Evolutionary conservation across 2,113 vertebrate species (phyloP), one percentile per base, ranked within the genome.

Genomic region (Heterocephalus glaber): DNA sequence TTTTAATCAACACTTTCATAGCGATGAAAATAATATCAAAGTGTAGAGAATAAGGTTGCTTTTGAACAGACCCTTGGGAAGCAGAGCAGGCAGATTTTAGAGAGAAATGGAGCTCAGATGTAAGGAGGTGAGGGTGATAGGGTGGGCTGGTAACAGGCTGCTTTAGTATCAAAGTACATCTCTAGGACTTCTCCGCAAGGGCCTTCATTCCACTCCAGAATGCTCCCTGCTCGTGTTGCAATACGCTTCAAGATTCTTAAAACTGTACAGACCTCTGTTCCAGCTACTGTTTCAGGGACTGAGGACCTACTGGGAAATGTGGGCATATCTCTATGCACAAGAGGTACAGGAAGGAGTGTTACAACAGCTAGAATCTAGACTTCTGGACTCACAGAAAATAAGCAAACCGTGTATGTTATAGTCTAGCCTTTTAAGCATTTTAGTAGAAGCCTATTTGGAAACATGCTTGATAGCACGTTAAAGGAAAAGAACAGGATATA

Each of bases 171-270:
- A 66, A 38, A 2, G 16, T 14, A 56, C 7, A 58, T 1, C 17
- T 47, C 28, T 85, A 81, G 81, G 74, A 58, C 74, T 49, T 91
- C 66, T 58, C 79, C 16, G 56, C 8, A 26, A 93, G 30, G 77
- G 11, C 44, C 86, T 97, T 30, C 60, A 7, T n/a, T 60, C 28
- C 49, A 54, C n/a, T 90, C 80, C 44, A 74, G 72, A 88, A 89
- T 26, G 2, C 26, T 95, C 86, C 72, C 54, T 47, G 30, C 28
- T 85, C 61, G 70, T 90, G 88, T 90, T 65, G 72, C 84, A 90
- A 90, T 85, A 80, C 63, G 74, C 96, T 86, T 94, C 77, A 85
- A 92, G 91, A 86, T n/a, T 94, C 79, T 88, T 74, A 79, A 82
- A 92, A 56, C 11, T 44, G 33, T 85, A 86, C 60, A 86, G 93